Conservation (phyloP, 2,888 invertebrate genomes). For the Parascotia fuliginaria region DNA sequence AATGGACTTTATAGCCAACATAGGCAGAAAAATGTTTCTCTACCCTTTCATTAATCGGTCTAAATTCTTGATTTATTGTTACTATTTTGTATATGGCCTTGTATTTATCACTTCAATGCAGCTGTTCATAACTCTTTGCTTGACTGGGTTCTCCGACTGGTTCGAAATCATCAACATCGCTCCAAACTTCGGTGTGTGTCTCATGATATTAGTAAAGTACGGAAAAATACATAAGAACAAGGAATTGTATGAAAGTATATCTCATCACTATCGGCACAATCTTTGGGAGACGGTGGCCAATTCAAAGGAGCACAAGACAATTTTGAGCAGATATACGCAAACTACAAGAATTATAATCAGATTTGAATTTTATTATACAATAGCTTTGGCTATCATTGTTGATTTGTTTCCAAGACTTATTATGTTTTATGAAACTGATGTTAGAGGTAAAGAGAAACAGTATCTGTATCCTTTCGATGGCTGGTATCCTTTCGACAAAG, state of each 20-base stretch:
- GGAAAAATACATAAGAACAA: constrained; percentile 56
- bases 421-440: constrained; percentile 60
- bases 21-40: constrained; percentile 60
- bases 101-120: constrained; percentile 58
- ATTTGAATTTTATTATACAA: constrained; percentile 58
- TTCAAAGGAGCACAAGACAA: constrained; percentile 47
- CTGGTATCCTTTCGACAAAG: constrained; percentile 77
- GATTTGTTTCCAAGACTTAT: constrained; percentile 66
- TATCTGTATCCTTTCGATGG: constrained; percentile 72
- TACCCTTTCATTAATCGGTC: constrained; percentile 62
- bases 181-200: constrained; percentile 69
- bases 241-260: constrained; percentile 55
- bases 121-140: constrained; percentile 55
- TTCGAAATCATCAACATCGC: constrained; percentile 67
- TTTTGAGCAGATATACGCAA: constrained; percentile 53
- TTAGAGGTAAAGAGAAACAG: constrained; percentile 50
- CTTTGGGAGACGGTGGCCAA: constrained; percentile 60
- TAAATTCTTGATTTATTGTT: constrained; percentile 47
- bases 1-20: constrained; percentile 54
- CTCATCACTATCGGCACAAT: constrained; percentile 57
- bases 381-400: constrained; percentile 55
- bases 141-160: constrained; percentile 57
- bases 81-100: constrained; percentile 44
- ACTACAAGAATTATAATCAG: constrained; percentile 52
- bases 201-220: constrained; percentile 66